These are phyloP conservation scores for Pharmacophagus antenor DNA, from an alignment of 2,888 invertebrate genomes.

Conservation along the genomic window DNA sequence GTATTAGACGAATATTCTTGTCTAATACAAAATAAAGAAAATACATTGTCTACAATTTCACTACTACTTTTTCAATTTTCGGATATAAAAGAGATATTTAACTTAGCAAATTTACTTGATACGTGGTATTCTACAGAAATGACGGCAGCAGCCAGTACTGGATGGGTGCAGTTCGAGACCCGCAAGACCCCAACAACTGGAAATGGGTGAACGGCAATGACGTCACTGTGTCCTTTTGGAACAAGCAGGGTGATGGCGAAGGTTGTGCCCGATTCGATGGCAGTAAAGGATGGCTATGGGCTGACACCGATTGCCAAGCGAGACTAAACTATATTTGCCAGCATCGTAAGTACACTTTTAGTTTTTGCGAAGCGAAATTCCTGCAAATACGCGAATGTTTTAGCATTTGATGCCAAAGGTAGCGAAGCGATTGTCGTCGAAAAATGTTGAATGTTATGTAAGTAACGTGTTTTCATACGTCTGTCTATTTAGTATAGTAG, in stretches of 20 bases:
- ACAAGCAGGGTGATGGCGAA: constrained; percentile 89
- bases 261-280: constrained; percentile 95
- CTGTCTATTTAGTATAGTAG: too few species aligned
- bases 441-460: background rate
- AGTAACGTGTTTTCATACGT: background rate
- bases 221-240: constrained; percentile 95
- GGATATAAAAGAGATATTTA: too few species aligned
- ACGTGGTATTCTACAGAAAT: constrained; percentile 77
- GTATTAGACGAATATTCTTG: too few species aligned
- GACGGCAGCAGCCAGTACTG: constrained; percentile 96
- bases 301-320: constrained; percentile 92
- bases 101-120: constrained; percentile 1
- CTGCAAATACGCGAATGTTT: constrained; percentile 6
- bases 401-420: background rate
- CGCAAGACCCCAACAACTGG: constrained; percentile 89
- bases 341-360: constrained; percentile 86
- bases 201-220: constrained; percentile 94
- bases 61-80: too few species aligned
- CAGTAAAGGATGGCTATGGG: constrained; percentile 97
- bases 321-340: constrained; percentile 95
- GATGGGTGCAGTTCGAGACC: constrained; percentile 95
- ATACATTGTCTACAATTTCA: too few species aligned
- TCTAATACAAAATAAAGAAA: background rate
- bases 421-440: background rate
- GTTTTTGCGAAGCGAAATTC: constrained; percentile 18